phyloP scores from a whole-genome alignment of 2,113 vertebrate species.

The Sigmodon hispidus region DNA sequence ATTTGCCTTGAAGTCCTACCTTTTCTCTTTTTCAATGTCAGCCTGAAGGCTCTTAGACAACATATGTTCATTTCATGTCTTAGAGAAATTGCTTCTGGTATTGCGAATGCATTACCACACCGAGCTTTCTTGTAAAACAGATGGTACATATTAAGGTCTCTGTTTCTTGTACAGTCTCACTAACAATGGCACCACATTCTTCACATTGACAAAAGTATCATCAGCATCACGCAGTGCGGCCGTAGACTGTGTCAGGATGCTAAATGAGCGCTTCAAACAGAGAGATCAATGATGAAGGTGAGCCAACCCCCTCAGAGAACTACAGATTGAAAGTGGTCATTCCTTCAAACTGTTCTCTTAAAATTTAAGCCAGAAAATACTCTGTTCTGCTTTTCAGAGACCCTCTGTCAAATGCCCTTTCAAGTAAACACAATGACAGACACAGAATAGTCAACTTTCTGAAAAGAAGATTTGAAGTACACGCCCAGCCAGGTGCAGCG shows the following conservation, averaged over 20 bases:
- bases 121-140: slow-evolving; percentile 91
- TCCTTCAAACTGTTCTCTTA: slow-evolving; percentile 74
- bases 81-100: slow-evolving; percentile 94
- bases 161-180: slow-evolving; percentile 89
- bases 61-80: slow-evolving; percentile 98
- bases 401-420: slow-evolving; percentile 48
- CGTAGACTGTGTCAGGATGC: slow-evolving; percentile 89
- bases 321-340: slow-evolving; percentile 69
- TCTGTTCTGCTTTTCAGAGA: not conserved
- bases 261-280: slow-evolving; percentile 88
- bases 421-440: slow-evolving; percentile 42
- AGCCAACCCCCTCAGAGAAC: slow-evolving; percentile 88
- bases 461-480: slow-evolving; percentile 24
- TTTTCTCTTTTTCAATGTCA: slow-evolving; percentile 99
- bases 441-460: slow-evolving; percentile 36
- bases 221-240: slow-evolving; percentile 91
- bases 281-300: slow-evolving; percentile 90
- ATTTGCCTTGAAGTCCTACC: slow-evolving; percentile 98
- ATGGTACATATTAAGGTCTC: slow-evolving; percentile 94
- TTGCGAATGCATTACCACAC: slow-evolving; percentile 91
- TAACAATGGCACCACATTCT: slow-evolving; percentile 89
- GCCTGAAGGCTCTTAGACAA: slow-evolving; percentile 96
- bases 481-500: not conserved
- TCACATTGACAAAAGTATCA: slow-evolving; percentile 96
- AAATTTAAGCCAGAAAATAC: slow-evolving; percentile 61